Evolutionary conservation across 2,888 invertebrate genomes (phyloP).

Genomic region (Nymphalis polychloros): DNA sequence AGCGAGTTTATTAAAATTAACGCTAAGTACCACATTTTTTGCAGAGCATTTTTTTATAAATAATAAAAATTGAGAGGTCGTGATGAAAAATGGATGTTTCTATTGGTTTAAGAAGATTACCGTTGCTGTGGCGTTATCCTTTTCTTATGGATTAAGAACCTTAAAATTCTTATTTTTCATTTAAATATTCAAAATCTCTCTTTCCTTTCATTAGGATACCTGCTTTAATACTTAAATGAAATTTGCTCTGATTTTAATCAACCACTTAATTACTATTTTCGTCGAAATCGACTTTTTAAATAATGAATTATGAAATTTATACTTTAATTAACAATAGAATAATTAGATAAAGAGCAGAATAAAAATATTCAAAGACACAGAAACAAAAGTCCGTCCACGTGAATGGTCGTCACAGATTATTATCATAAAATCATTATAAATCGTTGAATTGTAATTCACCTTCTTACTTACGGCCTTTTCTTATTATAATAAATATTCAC

Average conservation of each 20-base stretch:
- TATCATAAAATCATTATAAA: no score
- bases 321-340: not conserved
- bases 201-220: not conserved
- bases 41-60: conserved; percentile 27
- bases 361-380: no score
- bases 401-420: no score
- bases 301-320: no score
- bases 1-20: conserved; percentile 45
- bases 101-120: conserved; percentile 41
- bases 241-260: no score
- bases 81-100: conserved; percentile 39
- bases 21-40: conserved; percentile 36
- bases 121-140: conserved; percentile 5
- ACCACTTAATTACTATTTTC: no score
- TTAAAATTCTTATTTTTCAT: conserved; percentile 12
- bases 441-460: no score
- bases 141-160: conserved; percentile 7
- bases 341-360: no score
- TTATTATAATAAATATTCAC: not conserved
- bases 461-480: no score
- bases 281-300: no score
- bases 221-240: no score
- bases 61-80: conserved; percentile 24
- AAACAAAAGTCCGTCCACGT: no score
- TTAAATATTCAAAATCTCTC: conserved; percentile 6